phyloP scores from a whole-genome alignment of 2,888 invertebrate species.

The Tuberolachnus salignus region DNA sequence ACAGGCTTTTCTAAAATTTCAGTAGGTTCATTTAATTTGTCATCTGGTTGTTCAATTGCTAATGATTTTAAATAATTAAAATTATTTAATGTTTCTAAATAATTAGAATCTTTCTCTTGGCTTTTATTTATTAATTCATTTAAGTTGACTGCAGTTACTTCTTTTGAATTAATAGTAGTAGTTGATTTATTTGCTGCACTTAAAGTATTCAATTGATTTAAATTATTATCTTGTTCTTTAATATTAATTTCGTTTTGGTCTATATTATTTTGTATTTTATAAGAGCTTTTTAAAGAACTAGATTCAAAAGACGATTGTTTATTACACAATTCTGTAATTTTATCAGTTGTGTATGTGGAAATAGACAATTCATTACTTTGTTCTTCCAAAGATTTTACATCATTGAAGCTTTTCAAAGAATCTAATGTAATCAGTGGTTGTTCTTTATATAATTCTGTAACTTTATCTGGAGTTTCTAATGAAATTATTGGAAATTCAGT shows the following conservation, averaged over 20 bases:
- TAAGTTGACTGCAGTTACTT: no score
- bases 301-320: background rate
- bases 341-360: background rate
- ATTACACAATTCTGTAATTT: background rate
- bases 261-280: background rate
- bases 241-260: background rate
- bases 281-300: background rate
- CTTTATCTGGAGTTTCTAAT: conserved; percentile 35
- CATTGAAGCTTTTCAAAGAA: background rate
- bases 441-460: background rate
- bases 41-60: conserved; percentile 10
- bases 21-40: conserved; percentile 7
- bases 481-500: conserved; percentile 11
- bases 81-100: conserved; percentile 28
- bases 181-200: background rate
- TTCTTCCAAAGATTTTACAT: background rate
- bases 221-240: conserved; percentile 25
- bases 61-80: conserved; percentile 8
- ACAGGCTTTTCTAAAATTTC: background rate
- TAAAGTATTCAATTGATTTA: conserved; percentile 14
- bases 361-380: background rate
- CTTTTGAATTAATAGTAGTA: conserved; percentile 2
- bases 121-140: background rate
- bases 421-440: background rate
- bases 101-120: conserved; percentile 6